phyloP scores from a whole-genome alignment of 1,140 invertebrate species.

The Tetragnatha versicolor region DNA sequence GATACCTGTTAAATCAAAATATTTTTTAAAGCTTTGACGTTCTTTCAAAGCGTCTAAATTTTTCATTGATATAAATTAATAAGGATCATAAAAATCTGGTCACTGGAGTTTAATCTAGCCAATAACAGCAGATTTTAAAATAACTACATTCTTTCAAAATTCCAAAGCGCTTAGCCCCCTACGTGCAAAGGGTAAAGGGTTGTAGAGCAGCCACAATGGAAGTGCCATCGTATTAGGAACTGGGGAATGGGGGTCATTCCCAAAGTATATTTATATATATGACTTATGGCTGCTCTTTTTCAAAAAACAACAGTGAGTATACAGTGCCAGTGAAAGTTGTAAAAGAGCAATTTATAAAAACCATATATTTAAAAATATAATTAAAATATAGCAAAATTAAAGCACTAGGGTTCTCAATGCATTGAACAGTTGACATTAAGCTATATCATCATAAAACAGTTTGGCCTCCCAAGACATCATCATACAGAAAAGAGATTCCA shows the following conservation, averaged over 20 bases:
- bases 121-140: too few species aligned
- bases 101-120: too few species aligned
- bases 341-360: conserved; percentile 50
- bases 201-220: conserved; percentile 39
- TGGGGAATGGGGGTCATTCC: conserved; percentile 33
- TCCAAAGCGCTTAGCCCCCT: conserved; percentile 28
- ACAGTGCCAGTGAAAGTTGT: too few species aligned
- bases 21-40: too few species aligned
- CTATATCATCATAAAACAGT: conserved; percentile 41
- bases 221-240: conserved; percentile 45
- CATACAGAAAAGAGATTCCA: not conserved
- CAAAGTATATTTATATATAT: conserved; percentile 25
- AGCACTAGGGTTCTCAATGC: conserved; percentile 47
- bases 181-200: not conserved
- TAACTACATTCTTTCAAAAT: too few species aligned
- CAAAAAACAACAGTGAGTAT: too few species aligned
- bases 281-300: conserved; percentile 15
- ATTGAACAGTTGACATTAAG: conserved; percentile 43
- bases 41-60: too few species aligned
- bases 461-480: not conserved
- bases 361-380: conserved; percentile 47
- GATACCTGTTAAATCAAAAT: too few species aligned
- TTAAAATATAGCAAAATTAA: conserved; percentile 54
- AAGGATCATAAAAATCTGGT: too few species aligned
- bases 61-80: too few species aligned